Conservation (phyloP, 2,797 vertebrate genomes). For the Liasis olivaceus region DNA sequence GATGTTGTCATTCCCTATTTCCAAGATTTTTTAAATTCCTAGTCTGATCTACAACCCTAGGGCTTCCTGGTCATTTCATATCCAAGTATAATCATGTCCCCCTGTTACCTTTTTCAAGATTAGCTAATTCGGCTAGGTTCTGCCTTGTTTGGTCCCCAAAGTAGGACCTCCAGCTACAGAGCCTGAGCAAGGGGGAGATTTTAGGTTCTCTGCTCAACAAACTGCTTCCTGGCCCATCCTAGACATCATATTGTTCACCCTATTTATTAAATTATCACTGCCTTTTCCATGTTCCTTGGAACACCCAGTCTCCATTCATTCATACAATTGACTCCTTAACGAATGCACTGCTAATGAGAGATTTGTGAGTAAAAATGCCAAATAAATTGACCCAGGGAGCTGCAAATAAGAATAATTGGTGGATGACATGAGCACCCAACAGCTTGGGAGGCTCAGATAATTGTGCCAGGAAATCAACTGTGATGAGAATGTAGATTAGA, state of each 20-base stretch:
- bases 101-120: background rate
- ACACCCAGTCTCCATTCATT: background rate
- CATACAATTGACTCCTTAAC: background rate
- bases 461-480: background rate
- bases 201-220: background rate
- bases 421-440: background rate
- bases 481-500: background rate
- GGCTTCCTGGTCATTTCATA: background rate
- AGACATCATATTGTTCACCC: background rate
- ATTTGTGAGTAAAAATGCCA: background rate
- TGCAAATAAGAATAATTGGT: background rate
- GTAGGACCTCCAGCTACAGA: background rate
- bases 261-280: background rate
- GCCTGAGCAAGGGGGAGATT: background rate
- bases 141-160: background rate
- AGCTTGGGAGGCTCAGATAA: background rate
- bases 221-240: background rate
- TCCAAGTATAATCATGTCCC: background rate
- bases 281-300: too few species aligned
- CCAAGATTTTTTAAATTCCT: too few species aligned
- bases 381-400: conserved; percentile 7
- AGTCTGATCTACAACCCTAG: background rate
- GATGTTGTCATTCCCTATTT: background rate
- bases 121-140: background rate
- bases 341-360: background rate